phyloP scores from a whole-genome alignment of 2,113 vertebrate genomes.

The Turdus rufiventris region DNA sequence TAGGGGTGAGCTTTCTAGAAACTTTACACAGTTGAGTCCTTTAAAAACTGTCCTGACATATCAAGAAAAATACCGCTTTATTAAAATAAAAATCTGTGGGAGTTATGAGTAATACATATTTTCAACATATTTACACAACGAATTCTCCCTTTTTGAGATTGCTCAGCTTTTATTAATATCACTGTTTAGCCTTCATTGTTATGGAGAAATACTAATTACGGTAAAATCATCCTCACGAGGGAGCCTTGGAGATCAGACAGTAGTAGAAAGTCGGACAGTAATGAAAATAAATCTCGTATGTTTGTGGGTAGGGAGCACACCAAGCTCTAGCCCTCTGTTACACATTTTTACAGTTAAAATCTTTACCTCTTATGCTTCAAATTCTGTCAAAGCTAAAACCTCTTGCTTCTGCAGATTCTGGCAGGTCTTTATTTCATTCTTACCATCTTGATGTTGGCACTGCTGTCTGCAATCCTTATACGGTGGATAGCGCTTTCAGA shows the following conservation, averaged over 20 bases:
- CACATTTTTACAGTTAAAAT: background rate
- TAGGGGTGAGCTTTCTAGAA: background rate
- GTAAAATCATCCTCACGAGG: background rate
- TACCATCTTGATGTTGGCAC: fast-evolving
- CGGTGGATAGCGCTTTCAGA: background rate
- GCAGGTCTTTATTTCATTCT: background rate
- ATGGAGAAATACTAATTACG: background rate
- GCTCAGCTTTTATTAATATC: background rate
- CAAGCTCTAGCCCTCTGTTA: fast-evolving
- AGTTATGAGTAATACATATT: background rate
- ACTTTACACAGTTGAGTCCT: background rate
- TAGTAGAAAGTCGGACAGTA: background rate
- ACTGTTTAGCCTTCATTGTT: background rate
- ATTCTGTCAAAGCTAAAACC: background rate
- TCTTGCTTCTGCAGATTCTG: background rate
- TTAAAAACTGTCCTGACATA: background rate
- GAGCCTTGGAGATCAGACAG: background rate
- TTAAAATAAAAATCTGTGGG: background rate
- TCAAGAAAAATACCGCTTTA: background rate
- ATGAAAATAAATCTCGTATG: background rate
- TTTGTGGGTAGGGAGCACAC: background rate
- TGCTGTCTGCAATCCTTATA: background rate
- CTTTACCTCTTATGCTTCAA: background rate
- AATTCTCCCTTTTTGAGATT: background rate
- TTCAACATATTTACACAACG: background rate